Evolutionary conservation across 92 coral and sea anemone species (phyloP).

Genomic region (Epizoanthus ramosus): DNA sequence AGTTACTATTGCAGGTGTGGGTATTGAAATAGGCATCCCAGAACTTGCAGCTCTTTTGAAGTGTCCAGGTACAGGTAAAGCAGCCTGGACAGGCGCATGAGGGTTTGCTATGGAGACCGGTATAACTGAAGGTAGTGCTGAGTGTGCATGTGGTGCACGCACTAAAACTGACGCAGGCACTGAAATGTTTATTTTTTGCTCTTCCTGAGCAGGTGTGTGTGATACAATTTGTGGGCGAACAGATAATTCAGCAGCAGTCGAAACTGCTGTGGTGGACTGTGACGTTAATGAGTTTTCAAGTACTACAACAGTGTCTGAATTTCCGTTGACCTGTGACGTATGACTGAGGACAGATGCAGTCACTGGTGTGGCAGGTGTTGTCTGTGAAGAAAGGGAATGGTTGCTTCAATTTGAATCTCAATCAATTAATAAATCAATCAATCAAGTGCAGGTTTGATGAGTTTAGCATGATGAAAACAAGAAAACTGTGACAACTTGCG

Average conservation of each 20-base stretch:
- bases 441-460: no score
- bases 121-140: constrained; percentile 72
- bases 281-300: not conserved
- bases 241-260: constrained; percentile 19
- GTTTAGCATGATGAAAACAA: not conserved
- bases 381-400: not conserved
- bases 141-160: constrained; percentile 64
- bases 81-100: constrained; percentile 86
- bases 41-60: constrained; percentile 64
- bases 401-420: no score
- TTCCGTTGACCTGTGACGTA: constrained; percentile 29
- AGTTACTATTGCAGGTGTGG: constrained; percentile 96
- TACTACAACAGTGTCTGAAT: constrained; percentile 8
- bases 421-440: no score
- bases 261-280: constrained; percentile 24
- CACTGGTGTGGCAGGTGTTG: constrained; percentile 26
- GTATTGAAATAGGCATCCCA: constrained; percentile 91
- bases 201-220: constrained; percentile 24
- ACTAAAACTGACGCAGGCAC: constrained; percentile 93
- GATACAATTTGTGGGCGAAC: constrained; percentile 12
- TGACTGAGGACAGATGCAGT: constrained; percentile 36
- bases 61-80: constrained; percentile 91
- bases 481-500: not conserved
- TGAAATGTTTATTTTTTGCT: constrained; percentile 45
- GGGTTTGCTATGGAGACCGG: constrained; percentile 99